A percentile compares a stretch with the other conserved stretches of the same genome.
These are phyloP conservation scores for Deroptyus accipitrinus DNA, from an alignment of 2,113 vertebrate species.

Conservation along the genomic window DNA sequence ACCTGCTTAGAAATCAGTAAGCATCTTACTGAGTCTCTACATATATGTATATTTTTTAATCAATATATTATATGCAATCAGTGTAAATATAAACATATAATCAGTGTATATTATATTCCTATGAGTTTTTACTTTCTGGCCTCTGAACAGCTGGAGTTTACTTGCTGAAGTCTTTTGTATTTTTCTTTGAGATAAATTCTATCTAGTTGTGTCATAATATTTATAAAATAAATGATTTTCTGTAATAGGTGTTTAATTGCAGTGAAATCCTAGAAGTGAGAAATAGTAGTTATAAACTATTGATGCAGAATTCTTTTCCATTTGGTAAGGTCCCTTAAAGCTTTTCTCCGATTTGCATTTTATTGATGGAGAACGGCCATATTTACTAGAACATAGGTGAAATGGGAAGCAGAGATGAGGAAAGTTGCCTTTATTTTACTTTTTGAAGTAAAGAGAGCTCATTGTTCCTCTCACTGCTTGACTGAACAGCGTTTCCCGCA, in stretches of 20 bases:
- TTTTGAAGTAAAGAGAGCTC: neutral
- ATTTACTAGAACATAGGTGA: neutral
- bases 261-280: neutral
- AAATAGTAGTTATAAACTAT: neutral
- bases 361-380: neutral
- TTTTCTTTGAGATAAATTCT: neutral
- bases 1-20: neutral
- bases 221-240: neutral
- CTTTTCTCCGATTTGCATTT: neutral
- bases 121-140: neutral
- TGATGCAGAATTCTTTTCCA: neutral
- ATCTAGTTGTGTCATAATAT: too few species aligned
- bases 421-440: neutral
- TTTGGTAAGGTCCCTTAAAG: neutral
- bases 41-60: neutral
- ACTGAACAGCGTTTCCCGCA: neutral
- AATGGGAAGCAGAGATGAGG: neutral
- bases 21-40: neutral
- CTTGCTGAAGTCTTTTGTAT: neutral
- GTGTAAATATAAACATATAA: neutral
- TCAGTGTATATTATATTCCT: neutral
- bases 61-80: neutral
- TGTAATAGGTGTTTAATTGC: neutral
- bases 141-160: neutral
- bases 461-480: neutral